These are phyloP conservation scores for Synanthedon formicaeformis DNA, from an alignment of 2,888 invertebrate species.

Conservation along the genomic window DNA sequence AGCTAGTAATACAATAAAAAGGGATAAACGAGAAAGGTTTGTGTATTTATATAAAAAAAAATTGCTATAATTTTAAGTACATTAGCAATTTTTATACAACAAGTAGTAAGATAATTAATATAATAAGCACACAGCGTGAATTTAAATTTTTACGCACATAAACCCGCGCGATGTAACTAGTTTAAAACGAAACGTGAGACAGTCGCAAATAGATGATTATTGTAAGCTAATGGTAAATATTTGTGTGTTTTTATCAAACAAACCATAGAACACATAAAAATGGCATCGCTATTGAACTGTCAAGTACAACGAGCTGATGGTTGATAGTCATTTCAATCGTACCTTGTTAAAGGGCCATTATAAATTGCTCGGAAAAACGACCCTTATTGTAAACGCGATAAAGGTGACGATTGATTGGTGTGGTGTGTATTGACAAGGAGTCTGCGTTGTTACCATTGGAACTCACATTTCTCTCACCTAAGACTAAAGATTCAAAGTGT, in stretches of 20 bases:
- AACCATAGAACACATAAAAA: neutral
- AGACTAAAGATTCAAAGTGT: neutral
- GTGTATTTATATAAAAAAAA: too few species aligned
- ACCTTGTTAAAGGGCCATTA: conserved; percentile 12
- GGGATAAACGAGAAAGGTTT: too few species aligned
- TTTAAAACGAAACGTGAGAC: too few species aligned
- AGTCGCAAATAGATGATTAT: too few species aligned
- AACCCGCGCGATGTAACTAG: too few species aligned
- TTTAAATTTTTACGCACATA: too few species aligned
- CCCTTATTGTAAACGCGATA: neutral
- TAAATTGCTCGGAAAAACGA: neutral
- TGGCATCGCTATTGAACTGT: conserved; percentile 40
- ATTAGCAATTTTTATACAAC: too few species aligned
- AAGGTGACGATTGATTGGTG: neutral
- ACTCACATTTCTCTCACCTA: neutral
- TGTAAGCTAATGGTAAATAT: neutral
- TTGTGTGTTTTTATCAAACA: neutral
- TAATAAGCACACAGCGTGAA: too few species aligned
- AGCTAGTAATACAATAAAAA: too few species aligned
- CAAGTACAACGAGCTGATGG: conserved; percentile 44
- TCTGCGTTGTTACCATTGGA: neutral
- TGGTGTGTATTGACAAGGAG: neutral
- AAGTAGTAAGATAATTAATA: too few species aligned
- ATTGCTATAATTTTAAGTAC: too few species aligned
- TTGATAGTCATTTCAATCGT: conserved; percentile 26